phyloP scores from a whole-genome alignment of 2,888 invertebrate genomes.

The Archaeoteleia sp. region DNA sequence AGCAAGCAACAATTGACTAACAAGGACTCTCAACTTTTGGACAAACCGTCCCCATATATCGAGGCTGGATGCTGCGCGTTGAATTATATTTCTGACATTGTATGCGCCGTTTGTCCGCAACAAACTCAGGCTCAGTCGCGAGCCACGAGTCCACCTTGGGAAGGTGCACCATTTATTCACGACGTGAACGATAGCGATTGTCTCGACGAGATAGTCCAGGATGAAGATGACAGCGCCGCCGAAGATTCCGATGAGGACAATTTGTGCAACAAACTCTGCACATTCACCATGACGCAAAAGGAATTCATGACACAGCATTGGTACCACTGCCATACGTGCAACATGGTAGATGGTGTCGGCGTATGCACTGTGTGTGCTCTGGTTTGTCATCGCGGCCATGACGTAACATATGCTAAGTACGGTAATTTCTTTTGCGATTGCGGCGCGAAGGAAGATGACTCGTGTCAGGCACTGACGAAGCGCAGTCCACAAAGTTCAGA shows the following conservation, averaged over 20 bases:
- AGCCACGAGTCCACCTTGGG: slow-evolving; percentile 85
- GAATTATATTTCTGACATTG: slow-evolving; percentile 88
- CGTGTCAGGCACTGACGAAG: slow-evolving; percentile 81
- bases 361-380: slow-evolving; percentile 98
- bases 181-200: slow-evolving; percentile 83
- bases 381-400: slow-evolving; percentile 97
- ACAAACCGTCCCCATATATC: slow-evolving; percentile 77
- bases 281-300: slow-evolving; percentile 96
- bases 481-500: slow-evolving; percentile 77
- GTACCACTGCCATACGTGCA: slow-evolving; percentile 99
- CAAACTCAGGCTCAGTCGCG: slow-evolving; percentile 66
- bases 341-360: slow-evolving; percentile 98
- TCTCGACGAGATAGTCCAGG: slow-evolving; percentile 88
- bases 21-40: slow-evolving; percentile 75
- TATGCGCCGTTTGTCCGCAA: slow-evolving; percentile 77
- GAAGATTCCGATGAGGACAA: slow-evolving; percentile 96
- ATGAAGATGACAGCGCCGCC: slow-evolving; percentile 93
- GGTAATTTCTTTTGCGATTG: slow-evolving; percentile 99
- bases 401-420: slow-evolving; percentile 97
- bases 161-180: slow-evolving; percentile 77
- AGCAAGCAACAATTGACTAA: slow-evolving; percentile 78
- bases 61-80: slow-evolving; percentile 90
- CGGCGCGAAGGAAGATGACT: slow-evolving; percentile 94
- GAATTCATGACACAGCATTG: slow-evolving; percentile 99
- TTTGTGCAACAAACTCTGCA: slow-evolving; percentile 93